These are phyloP conservation scores for Dasypogon diadema DNA, from an alignment of 2,888 invertebrate genomes.

Conservation along the genomic window DNA sequence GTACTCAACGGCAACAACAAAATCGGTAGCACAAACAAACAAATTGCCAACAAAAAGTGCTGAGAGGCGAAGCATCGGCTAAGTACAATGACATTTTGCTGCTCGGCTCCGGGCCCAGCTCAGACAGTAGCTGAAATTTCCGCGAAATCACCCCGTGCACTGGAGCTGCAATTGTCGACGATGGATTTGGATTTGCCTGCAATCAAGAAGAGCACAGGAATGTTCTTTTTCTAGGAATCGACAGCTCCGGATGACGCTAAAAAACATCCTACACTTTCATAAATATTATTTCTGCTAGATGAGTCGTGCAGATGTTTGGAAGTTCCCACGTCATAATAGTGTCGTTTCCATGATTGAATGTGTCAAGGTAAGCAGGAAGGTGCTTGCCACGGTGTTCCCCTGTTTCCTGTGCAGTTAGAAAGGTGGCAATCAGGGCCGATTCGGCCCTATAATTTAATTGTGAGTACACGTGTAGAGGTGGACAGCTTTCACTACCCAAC, in stretches of 20 bases:
- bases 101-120: constrained; percentile 16
- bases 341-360: too few species aligned
- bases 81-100: constrained; percentile 4
- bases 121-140: constrained; percentile 35
- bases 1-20: constrained; percentile 19
- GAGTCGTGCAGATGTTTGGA: background rate
- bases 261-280: constrained; percentile 4
- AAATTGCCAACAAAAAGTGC: constrained; percentile 34
- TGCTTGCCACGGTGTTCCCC: too few species aligned
- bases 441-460: too few species aligned
- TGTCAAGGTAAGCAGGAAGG: too few species aligned
- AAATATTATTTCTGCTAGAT: constrained; percentile 29
- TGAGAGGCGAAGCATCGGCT: background rate
- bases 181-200: constrained; percentile 4
- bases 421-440: too few species aligned
- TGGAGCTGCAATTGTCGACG: constrained; percentile 13
- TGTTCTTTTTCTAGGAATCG: constrained; percentile 16
- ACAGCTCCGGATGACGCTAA: constrained; percentile 15
- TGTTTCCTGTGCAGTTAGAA: too few species aligned
- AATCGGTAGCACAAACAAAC: constrained; percentile 48
- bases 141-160: constrained; percentile 29
- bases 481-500: too few species aligned
- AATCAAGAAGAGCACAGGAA: constrained; percentile 15
- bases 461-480: too few species aligned
- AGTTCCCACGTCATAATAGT: too few species aligned